Evolutionary conservation across 2,113 vertebrate species (phyloP).

Genomic region (Dissostichus mawsoni): DNA sequence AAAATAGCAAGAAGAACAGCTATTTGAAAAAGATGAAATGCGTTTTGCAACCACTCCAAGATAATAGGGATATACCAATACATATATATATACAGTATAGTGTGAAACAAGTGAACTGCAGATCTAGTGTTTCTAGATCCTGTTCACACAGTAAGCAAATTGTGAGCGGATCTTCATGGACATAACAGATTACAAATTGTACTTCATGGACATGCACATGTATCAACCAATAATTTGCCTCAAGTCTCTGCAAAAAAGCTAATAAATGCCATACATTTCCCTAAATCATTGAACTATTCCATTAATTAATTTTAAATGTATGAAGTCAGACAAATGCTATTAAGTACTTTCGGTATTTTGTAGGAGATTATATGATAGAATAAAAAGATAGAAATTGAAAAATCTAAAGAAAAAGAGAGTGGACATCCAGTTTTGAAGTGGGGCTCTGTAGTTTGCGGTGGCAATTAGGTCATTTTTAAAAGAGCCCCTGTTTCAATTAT

Average conservation of each 20-base stretch:
- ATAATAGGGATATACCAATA: background rate
- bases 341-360: too few species aligned
- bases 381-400: background rate
- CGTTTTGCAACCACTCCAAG: background rate
- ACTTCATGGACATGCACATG: background rate
- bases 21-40: background rate
- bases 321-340: too few species aligned
- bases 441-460: constrained; percentile 8
- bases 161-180: background rate
- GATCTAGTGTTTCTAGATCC: background rate
- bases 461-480: constrained; percentile 43
- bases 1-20: background rate
- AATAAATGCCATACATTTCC: background rate
- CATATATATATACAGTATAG: background rate
- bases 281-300: background rate
- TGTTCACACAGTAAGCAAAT: background rate
- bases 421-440: background rate
- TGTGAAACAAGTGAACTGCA: background rate
- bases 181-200: background rate
- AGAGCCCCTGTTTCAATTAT: constrained; percentile 60
- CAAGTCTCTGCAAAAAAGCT: too few species aligned
- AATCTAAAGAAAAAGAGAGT: constrained; percentile 7
- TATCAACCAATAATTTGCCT: background rate
- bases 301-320: too few species aligned
- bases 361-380: too few species aligned